A percentile compares a stretch with the other conserved stretches of the same genome.
phyloP scores from a whole-genome alignment of 2,888 invertebrate species.

The Cecidostiba fungosa region DNA sequence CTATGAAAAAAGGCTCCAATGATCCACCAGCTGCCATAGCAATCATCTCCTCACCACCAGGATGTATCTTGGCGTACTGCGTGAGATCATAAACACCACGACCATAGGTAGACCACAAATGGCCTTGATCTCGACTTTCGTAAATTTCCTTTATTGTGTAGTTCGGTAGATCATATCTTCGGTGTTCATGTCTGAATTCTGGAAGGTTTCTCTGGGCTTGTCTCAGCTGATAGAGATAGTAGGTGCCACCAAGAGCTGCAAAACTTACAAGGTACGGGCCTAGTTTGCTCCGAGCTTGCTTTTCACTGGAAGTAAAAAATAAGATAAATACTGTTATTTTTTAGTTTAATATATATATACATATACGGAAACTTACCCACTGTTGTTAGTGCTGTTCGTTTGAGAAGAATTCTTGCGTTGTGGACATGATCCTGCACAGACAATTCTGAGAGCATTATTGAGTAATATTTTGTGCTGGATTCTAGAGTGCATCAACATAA shows the following conservation, averaged over 20 bases:
- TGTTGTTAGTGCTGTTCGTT: neutral
- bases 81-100: conserved; percentile 33
- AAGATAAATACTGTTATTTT: neutral
- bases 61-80: neutral
- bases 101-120: neutral
- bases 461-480: neutral
- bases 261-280: neutral
- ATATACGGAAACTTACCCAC: neutral
- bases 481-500: neutral
- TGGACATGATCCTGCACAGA: neutral
- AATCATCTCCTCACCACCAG: conserved; percentile 26
- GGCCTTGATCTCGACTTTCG: neutral
- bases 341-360: neutral
- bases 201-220: neutral
- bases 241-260: neutral
- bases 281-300: neutral
- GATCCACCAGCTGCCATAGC: neutral
- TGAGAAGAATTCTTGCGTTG: neutral
- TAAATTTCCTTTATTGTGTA: neutral
- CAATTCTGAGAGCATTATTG: neutral
- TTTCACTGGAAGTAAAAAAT: neutral
- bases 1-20: neutral
- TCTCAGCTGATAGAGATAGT: neutral
- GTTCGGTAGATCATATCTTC: conserved; percentile 2
- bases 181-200: conserved; percentile 2